Conservation (phyloP, 2,113 vertebrate species). For the Thamnaconus septentrionalis region DNA sequence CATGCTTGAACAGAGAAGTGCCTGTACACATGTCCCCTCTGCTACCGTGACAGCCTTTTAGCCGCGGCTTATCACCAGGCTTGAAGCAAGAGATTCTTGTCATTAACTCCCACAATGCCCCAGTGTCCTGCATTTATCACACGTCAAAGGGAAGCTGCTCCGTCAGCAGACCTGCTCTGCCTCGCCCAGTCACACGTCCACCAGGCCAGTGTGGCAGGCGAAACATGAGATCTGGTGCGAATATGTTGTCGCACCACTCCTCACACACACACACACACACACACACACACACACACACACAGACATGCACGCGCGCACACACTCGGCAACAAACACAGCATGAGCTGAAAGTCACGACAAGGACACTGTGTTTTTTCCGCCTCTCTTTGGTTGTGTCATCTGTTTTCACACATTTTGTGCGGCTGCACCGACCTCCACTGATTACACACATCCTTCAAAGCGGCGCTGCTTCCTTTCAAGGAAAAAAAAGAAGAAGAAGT, state of each 20-base stretch:
- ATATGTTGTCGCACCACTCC: background rate
- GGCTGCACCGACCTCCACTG: background rate
- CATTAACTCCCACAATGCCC: slow-evolving; percentile 11
- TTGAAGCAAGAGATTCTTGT: background rate
- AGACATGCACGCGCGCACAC: slow-evolving; percentile 1
- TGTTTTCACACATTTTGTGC: slow-evolving; percentile 3
- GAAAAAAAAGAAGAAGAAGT: no score
- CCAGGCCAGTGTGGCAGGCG: slow-evolving; percentile 22
- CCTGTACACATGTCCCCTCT: slow-evolving; percentile 2
- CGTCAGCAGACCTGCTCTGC: slow-evolving; percentile 32
- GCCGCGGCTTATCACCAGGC: slow-evolving; percentile 23
- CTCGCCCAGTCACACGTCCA: slow-evolving; percentile 14
- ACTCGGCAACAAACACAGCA: background rate
- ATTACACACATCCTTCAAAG: background rate
- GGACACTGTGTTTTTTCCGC: slow-evolving; percentile 5
- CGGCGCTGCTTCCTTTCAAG: background rate
- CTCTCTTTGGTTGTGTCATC: background rate
- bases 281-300: background rate
- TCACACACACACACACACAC: background rate
- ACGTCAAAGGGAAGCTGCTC: slow-evolving; percentile 16
- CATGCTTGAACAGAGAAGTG: slow-evolving; percentile 22
- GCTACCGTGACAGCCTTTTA: slow-evolving; percentile 26
- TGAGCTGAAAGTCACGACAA: slow-evolving; percentile 44
- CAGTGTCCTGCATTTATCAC: slow-evolving; percentile 30
- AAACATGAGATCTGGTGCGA: slow-evolving; percentile 37